These are phyloP conservation scores for Venturia canescens DNA, from an alignment of 1,140 invertebrate genomes.

Conservation along the genomic window DNA sequence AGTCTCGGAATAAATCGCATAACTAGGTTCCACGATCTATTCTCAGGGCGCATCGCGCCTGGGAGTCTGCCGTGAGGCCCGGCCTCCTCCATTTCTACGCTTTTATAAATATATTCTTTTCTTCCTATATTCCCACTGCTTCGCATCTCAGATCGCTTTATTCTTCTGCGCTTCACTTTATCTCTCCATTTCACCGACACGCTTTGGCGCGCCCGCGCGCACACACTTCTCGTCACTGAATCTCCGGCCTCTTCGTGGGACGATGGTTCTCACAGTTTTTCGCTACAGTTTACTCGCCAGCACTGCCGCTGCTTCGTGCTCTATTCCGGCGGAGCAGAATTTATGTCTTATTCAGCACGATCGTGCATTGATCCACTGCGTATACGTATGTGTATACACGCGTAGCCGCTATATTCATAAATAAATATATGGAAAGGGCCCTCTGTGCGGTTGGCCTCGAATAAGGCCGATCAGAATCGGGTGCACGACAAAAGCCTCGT, in stretches of 20 bases:
- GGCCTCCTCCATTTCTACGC: constrained; percentile 65
- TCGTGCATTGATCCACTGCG: too few relatives aligned
- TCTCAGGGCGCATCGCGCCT: constrained; percentile 68
- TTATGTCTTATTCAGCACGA: neutral
- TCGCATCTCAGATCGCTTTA: neutral
- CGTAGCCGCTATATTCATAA: neutral
- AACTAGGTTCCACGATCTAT: constrained; percentile 69
- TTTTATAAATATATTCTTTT: constrained; percentile 50
- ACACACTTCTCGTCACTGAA: neutral
- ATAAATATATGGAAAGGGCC: neutral
- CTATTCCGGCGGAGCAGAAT: neutral
- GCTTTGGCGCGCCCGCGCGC: too few relatives aligned
- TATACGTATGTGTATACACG: too few relatives aligned
- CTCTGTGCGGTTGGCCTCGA: neutral
- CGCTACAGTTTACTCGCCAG: neutral
- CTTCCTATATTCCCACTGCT: constrained; percentile 50
- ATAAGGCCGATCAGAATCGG: neutral
- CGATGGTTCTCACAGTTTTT: too few relatives aligned
- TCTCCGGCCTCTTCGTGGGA: neutral
- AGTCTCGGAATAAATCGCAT: constrained; percentile 68
- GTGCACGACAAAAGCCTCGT: neutral
- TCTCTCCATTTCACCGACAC: neutral
- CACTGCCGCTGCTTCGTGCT: neutral
- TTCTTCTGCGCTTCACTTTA: neutral
- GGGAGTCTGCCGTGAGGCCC: constrained; percentile 54